Evolutionary conservation across 1,140 invertebrate species (phyloP).

Genomic region (Microplitis demolitor): DNA sequence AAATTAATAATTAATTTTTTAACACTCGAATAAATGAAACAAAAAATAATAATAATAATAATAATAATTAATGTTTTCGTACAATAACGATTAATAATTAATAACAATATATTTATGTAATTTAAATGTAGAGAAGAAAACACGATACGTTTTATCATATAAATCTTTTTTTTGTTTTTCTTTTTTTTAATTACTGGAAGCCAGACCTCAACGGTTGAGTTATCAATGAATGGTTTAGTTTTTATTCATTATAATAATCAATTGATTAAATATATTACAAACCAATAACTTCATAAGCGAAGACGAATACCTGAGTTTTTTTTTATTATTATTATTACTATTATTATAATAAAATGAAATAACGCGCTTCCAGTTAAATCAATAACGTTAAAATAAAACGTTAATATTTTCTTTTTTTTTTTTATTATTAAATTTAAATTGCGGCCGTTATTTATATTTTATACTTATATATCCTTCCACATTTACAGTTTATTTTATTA

Average conservation of each 20-base stretch:
- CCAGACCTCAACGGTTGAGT: background rate
- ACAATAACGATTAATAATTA: background rate
- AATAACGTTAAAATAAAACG: background rate
- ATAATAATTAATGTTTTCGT: background rate
- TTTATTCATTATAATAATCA: background rate
- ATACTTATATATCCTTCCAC: background rate
- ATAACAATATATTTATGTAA: background rate
- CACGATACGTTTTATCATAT: background rate
- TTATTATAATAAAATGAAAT: background rate
- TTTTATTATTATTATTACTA: background rate
- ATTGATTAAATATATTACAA: background rate
- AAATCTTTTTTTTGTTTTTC: background rate
- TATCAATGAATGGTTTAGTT: background rate
- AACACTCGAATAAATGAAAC: background rate
- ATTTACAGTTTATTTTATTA: background rate
- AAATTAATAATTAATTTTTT: background rate
- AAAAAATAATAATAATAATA: background rate
- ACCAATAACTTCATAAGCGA: background rate
- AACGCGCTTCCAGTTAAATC: background rate
- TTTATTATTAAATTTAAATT: background rate
- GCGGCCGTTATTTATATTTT: background rate
- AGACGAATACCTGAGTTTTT: background rate
- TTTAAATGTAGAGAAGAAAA: too few relatives aligned
- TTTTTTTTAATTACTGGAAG: background rate
- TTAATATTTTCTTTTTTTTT: background rate